Evolutionary conservation across 2,113 vertebrate species (phyloP), one percentile per base, ranked within the genome.

Genomic region (Eulemur rufifrons): DNA sequence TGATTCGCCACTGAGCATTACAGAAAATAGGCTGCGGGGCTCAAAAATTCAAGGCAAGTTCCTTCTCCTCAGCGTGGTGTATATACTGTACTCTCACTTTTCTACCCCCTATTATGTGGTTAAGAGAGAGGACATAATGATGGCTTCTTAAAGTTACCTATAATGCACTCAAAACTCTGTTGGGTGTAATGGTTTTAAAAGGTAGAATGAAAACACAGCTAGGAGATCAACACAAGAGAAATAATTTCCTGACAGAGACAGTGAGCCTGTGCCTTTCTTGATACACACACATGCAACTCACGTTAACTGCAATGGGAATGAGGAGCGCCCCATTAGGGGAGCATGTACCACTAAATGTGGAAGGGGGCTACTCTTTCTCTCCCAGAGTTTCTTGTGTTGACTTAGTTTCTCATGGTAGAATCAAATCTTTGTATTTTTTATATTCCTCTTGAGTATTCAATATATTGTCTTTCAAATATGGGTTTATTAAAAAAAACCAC

Each of bases 11-110:
- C 81, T 94, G 97, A 98, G 93, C 95, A 97, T 98, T 98, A 96
- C 34, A 98, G 98, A 98, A 98, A 98, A 98, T 98, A 98, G 97
- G 90, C 98, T 98, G 98, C 97, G 80, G 89, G 89, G 89, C 78
- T 98, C 86, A 98, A 98, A 98, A 97, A 98, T 97, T 95, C 97
- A 93, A 98, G 98, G 96, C 97, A 98, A 97, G 94, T 98, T 98
- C 87, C 97, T 73, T 97, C 95, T 97, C 78, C 96, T 98, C 9
- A 2, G 69, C 92, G 8, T 97, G 83, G 86, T 97, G 61, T 97
- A 81, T 96, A 56, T 97, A 96, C 8, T 3, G 85, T 95, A 45
- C 95, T 98, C 87, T 98, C 54, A 80, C 88, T 98, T 98, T 98
- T 92, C 97, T 95, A 93, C 68, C 78, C 87, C 87, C 96, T 96